Conservation (phyloP, 2,888 invertebrate genomes). For the Boloria selene region DNA sequence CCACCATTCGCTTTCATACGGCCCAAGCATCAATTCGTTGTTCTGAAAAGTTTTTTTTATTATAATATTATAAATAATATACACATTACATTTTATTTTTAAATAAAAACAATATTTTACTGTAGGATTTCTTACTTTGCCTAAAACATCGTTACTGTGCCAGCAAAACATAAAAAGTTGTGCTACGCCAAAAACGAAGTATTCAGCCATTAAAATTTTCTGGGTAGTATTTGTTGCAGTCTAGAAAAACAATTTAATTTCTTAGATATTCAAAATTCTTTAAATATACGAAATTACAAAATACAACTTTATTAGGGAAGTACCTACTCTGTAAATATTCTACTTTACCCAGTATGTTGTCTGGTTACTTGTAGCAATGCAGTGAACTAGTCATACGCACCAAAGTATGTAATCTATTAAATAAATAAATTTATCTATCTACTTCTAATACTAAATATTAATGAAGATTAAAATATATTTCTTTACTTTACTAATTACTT, state of each 20-base stretch:
- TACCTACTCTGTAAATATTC: not conserved
- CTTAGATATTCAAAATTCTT: too few relatives aligned
- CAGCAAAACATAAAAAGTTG: conserved; percentile 71
- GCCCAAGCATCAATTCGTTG: conserved; percentile 55
- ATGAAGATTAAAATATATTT: too few relatives aligned
- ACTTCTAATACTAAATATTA: too few relatives aligned
- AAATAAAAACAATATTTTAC: too few relatives aligned
- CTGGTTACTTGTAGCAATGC: too few relatives aligned
- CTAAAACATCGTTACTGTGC: conserved; percentile 61
- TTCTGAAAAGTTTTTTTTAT: conserved; percentile 48
- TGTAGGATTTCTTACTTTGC: not conserved
- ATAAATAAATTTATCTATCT: too few relatives aligned
- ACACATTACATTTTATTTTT: too few relatives aligned
- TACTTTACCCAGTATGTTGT: too few relatives aligned
- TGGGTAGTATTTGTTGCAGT: conserved; percentile 55
- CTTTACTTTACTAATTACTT: conserved; percentile 49
- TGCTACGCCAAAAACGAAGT: conserved; percentile 65
- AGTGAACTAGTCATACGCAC: too few relatives aligned
- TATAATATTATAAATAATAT: too few relatives aligned
- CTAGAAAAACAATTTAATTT: conserved; percentile 5
- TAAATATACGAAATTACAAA: too few relatives aligned
- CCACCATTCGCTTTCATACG: conserved; percentile 71
- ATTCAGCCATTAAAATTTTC: conserved; percentile 65
- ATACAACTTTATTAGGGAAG: not conserved
- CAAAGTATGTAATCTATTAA: too few relatives aligned